phyloP scores from a whole-genome alignment of 1,140 invertebrate genomes.

The Tetraneura akinire region DNA sequence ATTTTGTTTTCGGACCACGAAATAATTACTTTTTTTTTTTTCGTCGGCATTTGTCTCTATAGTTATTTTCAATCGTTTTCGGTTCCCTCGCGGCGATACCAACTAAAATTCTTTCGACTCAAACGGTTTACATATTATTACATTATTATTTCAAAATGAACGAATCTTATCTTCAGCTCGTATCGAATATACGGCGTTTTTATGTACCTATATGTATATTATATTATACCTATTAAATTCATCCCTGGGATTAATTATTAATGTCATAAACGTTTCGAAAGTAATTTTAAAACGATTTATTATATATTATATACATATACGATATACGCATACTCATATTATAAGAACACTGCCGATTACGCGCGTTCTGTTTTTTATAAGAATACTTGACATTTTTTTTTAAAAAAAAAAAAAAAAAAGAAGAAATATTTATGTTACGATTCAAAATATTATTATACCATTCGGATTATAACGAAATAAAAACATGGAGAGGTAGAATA shows the following conservation, averaged over 20 bases:
- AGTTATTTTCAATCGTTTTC: slow-evolving; percentile 29
- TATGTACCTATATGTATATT: not conserved
- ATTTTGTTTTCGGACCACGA: slow-evolving; percentile 21
- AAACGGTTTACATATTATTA: slow-evolving; percentile 19
- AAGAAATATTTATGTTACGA: slow-evolving; percentile 17
- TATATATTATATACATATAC: not conserved
- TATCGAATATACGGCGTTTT: slow-evolving; percentile 34
- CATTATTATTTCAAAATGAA: slow-evolving; percentile 9
- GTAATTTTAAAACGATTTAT: not conserved
- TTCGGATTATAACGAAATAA: not conserved
- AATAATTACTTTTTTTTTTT: slow-evolving; percentile 34
- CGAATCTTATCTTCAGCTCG: slow-evolving; percentile 22
- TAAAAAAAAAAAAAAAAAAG: too few relatives aligned
- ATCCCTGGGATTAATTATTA: slow-evolving; percentile 28
- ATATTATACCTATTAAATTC: not conserved
- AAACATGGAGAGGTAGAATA: too few relatives aligned
- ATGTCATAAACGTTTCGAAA: slow-evolving; percentile 23
- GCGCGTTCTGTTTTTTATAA: slow-evolving; percentile 4
- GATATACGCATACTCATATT: too few relatives aligned
- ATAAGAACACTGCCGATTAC: slow-evolving; percentile 8
- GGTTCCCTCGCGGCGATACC: slow-evolving; percentile 16
- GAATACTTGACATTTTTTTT: slow-evolving; percentile 2
- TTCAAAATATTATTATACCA: not conserved
- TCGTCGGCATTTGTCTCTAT: slow-evolving; percentile 19
- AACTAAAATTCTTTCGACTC: slow-evolving; percentile 7